Base-by-base conservation (phyloP, 2,797 vertebrate species). In the Anas acuta region DNA sequence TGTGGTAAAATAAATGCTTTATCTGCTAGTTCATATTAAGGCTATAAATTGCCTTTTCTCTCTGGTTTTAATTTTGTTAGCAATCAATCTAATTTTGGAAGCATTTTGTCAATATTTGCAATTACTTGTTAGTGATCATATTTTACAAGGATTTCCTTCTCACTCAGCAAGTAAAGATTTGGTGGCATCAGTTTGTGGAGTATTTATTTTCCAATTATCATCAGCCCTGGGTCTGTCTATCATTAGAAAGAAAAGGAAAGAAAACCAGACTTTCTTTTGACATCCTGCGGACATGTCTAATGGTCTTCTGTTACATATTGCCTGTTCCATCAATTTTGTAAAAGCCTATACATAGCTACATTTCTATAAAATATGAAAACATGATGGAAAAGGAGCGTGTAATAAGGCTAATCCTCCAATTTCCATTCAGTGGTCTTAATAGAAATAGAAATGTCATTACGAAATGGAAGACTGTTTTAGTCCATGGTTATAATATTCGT, bases 21-120 rank as follows among this genome's bases (percentile, higher is more conserved):
- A 64, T 28, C 39, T 90, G 13, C 9, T 87, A 71, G 87, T 62
- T 84, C 5, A 1, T 22, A 5, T 64, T 71, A 79, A 73, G 49
- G 32, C 56, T 64, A 17, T 76, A 53, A 84, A 64, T 23, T 53
- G 6, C 12, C 41, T 72, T 69, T 65, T 64, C 14, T 82, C 11
- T 35, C n/a, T 67, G 30, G 0, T 41, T 75, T 91, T 75, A 76
- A 53, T 73, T 92, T 90, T 39, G 47, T 70, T 95, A 67, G 19
- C 26, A 81, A 58, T 95, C 57, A 60, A 57, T 93, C 35, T 86
- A 45, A 81, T 54, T 7, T 33, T 88, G 45, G 62, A 70, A 84
- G 66, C 54, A 51, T 54, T 88, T 92, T 86, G 77, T 87, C 80
- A 90, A 61, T 84, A 77, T 77, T 78, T 28, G 53, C 80, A 83